Evolutionary conservation across 2,113 vertebrate genomes (phyloP).

Genomic region (Grammomys surdaster): DNA sequence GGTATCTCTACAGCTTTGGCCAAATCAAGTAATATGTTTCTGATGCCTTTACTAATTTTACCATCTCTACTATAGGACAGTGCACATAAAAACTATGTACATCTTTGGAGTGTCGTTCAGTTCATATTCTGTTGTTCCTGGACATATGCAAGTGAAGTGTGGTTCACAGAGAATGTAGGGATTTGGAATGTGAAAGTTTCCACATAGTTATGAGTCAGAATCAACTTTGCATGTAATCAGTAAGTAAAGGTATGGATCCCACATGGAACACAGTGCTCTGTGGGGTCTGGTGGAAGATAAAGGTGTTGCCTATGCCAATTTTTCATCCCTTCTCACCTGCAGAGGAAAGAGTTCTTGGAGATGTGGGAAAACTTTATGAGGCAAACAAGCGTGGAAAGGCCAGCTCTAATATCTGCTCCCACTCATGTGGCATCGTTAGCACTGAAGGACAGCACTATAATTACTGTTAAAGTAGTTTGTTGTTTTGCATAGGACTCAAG

Average conservation of each 20-base stretch:
- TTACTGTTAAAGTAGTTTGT: neutral
- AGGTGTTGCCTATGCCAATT: neutral
- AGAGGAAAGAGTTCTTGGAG: neutral
- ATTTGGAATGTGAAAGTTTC: neutral
- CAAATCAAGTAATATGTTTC: conserved; percentile 23
- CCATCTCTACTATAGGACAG: neutral
- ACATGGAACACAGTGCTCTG: neutral
- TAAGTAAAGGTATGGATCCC: neutral
- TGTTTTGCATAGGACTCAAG: neutral
- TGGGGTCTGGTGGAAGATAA: too few species aligned
- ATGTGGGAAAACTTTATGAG: neutral
- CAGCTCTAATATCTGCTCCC: neutral
- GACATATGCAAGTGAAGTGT: neutral
- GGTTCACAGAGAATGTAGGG: neutral
- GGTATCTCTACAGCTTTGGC: neutral
- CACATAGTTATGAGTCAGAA: neutral
- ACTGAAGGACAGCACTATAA: neutral
- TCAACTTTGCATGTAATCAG: neutral
- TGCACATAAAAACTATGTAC: neutral
- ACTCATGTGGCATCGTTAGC: neutral
- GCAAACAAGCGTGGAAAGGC: neutral
- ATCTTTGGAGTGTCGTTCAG: neutral
- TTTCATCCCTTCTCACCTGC: neutral
- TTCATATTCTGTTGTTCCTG: neutral
- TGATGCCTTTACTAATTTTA: neutral